Percentiles rank a stretch among this genome's conserved stretches.
These are phyloP conservation scores for Tor tambroides DNA, from an alignment of 2,113 vertebrate genomes.

Conservation along the genomic window DNA sequence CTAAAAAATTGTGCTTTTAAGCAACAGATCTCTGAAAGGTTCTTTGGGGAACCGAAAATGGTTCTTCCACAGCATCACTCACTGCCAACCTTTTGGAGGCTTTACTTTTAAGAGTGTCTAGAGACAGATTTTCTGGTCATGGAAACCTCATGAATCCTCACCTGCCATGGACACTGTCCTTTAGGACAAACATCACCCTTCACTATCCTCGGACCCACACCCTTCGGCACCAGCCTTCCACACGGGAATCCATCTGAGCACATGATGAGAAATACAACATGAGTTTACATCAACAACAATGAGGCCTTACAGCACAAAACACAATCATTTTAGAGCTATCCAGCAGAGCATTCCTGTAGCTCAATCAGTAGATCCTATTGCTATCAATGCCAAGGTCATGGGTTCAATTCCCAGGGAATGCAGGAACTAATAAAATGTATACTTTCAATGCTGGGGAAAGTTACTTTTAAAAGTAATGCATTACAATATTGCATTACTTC, in stretches of 20 bases:
- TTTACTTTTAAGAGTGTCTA: neutral
- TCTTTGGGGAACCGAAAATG: neutral
- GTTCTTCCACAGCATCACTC: neutral
- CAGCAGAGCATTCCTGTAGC: too few species aligned
- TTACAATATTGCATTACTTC: too few species aligned
- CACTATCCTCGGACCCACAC: constrained; percentile 79
- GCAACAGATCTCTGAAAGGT: neutral
- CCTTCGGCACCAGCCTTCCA: constrained; percentile 64
- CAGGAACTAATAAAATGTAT: too few species aligned
- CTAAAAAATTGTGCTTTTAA: neutral
- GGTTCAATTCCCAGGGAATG: too few species aligned
- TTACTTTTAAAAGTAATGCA: too few species aligned
- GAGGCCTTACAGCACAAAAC: neutral
- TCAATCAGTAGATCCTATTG: too few species aligned
- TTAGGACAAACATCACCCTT: constrained; percentile 83
- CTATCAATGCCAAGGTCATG: too few species aligned
- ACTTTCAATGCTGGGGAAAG: too few species aligned
- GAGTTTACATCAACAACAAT: neutral
- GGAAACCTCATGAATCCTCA: constrained; percentile 60
- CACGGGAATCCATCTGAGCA: constrained; percentile 81
- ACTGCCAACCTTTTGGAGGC: too few species aligned
- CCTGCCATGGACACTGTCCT: constrained; percentile 97
- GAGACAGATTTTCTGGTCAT: too few species aligned
- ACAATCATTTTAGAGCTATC: neutral
- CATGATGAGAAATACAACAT: neutral